Conservation (phyloP, 2,113 vertebrate species). For the Apteryx owenii region DNA sequence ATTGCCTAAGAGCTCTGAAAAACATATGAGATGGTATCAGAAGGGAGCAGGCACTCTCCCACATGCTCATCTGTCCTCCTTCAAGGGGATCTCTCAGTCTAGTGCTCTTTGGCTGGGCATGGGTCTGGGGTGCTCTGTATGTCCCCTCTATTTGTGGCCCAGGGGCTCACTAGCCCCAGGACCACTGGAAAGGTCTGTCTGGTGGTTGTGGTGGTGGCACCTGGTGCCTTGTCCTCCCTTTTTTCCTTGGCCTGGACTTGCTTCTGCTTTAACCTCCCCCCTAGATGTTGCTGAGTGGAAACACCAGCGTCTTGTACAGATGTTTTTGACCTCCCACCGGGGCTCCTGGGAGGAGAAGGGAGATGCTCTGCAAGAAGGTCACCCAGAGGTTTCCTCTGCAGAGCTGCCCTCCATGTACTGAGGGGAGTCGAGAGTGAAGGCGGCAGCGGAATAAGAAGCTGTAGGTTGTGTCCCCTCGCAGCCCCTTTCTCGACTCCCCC, state of each 20-base stretch:
- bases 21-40: background rate
- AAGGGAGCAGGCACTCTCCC: background rate
- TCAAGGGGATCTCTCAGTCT: background rate
- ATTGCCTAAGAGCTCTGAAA: background rate
- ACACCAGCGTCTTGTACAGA: background rate
- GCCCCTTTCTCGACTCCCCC: background rate
- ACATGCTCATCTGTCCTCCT: background rate
- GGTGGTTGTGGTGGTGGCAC: background rate
- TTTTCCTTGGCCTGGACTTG: background rate
- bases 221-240: background rate
- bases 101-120: fast-evolving
- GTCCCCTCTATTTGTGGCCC: fast-evolving
- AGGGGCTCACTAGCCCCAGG: background rate
- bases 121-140: background rate
- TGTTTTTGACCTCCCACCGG: background rate
- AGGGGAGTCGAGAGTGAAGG: background rate
- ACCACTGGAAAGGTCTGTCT: background rate
- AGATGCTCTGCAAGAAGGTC: background rate
- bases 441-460: background rate
- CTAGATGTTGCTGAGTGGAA: background rate
- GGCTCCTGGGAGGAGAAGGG: background rate
- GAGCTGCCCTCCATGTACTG: background rate
- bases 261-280: background rate
- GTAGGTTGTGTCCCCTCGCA: background rate
- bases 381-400: background rate